Base-by-base conservation (phyloP, 1,140 invertebrate species). In the Cephus cinctus region DNA sequence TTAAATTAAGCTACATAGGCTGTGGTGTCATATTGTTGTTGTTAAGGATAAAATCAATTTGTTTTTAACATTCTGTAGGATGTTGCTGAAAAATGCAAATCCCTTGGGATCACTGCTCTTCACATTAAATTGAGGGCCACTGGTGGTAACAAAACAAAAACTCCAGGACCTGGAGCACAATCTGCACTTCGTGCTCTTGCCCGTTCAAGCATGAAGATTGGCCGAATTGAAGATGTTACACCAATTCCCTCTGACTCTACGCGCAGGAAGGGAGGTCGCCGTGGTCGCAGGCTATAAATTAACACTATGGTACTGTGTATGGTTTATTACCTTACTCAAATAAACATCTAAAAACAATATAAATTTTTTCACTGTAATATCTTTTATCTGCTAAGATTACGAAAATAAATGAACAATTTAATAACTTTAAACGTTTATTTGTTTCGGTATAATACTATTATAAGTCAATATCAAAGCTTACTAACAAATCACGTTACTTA, bases 201-300 rank as follows among this genome's bases (percentile, higher is more conserved):
- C 60, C 92, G 98, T 78, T 94, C 96, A 35, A 94, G 91, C 55
- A 99, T 99, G 92, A 98, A 98, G 76, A 99, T 99, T 76, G 98
- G 98, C 31, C 86, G 97, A 61, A 99, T 99, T 77, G 95, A 94
- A 80, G 98, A 99, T 84, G 98, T 99, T 0, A 99, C 97, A 5
- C 98, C 98, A 9, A 98, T 99, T 78, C 98, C 98, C 68, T 97
- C 96, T 49, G 98, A 99, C 78, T 92, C 92, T 22, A 99, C 96
- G 14, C 88, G 97, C 69, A 94, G 96, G 83, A 99, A 99, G 90
- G 98, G 98, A 73, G 98, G 97, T 83, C 87, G 97, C 70, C 88
- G 98, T 81, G 98, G 98, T 84, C 89, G 98, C 77, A 87, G 98
- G 81, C 84, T 99, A 83, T 99, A 98, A 88, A 50, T 55, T 54